Evolutionary conservation across 2,888 invertebrate genomes (phyloP).

Genomic region (Pristionchus maxplancki): DNA sequence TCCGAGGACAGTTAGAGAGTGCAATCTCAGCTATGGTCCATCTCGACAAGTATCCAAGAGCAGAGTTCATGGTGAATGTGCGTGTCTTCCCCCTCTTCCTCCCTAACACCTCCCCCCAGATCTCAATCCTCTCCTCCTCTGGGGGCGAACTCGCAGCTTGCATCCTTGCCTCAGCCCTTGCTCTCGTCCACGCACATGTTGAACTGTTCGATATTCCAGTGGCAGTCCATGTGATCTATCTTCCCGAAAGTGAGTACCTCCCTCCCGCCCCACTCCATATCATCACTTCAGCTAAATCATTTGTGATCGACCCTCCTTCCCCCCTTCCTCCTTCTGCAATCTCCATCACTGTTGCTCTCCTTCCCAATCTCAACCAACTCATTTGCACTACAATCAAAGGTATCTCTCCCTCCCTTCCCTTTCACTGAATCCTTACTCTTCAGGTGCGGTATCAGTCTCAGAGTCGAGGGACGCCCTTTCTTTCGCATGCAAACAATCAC

Average conservation of each 20-base stretch:
- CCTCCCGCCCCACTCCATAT: not conserved
- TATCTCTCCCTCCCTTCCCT: not conserved
- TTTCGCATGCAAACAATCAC: slow-evolving; percentile 31
- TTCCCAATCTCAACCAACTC: slow-evolving; percentile 50
- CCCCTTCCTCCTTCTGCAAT: slow-evolving; percentile 30
- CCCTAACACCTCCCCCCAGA: slow-evolving; percentile 29
- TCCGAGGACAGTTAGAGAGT: slow-evolving; percentile 59
- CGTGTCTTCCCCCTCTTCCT: not conserved
- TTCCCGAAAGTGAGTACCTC: slow-evolving; percentile 6
- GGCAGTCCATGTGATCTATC: slow-evolving; percentile 35
- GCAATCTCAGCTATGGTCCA: slow-evolving; percentile 59
- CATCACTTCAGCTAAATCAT: not conserved
- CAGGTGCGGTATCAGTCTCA: slow-evolving; percentile 19
- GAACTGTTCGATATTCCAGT: slow-evolving; percentile 48
- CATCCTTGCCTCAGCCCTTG: slow-evolving; percentile 58
- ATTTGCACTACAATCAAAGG: slow-evolving; percentile 47
- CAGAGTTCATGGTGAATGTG: slow-evolving; percentile 61
- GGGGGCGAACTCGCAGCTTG: slow-evolving; percentile 62
- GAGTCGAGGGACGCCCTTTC: slow-evolving; percentile 16
- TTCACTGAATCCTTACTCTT: not conserved
- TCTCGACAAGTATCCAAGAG: slow-evolving; percentile 61
- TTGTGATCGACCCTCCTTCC: slow-evolving; percentile 47
- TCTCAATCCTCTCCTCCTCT: slow-evolving; percentile 61
- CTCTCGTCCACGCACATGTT: slow-evolving; percentile 59
- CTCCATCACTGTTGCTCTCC: slow-evolving; percentile 51